Evolutionary conservation across 2,888 invertebrate genomes (phyloP), one percentile per base, ranked within the genome.

Genomic region (Ormyrus nitidulus): DNA sequence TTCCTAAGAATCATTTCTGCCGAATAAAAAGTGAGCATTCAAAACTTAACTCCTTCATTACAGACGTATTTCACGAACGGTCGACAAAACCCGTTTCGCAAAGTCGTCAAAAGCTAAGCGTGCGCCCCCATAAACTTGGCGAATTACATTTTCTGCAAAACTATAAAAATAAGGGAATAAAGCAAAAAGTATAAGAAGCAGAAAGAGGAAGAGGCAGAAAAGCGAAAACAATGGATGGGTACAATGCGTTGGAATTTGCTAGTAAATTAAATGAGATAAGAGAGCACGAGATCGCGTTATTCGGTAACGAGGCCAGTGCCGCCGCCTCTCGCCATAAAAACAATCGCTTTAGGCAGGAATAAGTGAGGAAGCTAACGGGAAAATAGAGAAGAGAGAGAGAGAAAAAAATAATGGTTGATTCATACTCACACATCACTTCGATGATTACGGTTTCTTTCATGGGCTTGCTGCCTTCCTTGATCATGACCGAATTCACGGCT

Each of bases 361-460:
- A 49, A 13, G 59, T 51, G 13, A 19, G 49, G 49, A 51, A 59
- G 51, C 34, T 34, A 34, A 51, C 4, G 49, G n/a, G 44, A 34
- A 64, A 64, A 54, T n/a, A 61, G 19, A 59, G 59, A 59, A 34
- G 34, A 34, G 34, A 34, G 34, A 58, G 11, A 58, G 56, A n/a
- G 51, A 49, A 53, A 54, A 69, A 53, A 74, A 65, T 73, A 73
- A 66, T 64, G 13, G 51, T 62, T 71, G 66, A 66, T 62, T 64
- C 54, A 81, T 87, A 94, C 97, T 95, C 94, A 98, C 97, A 97
- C 91, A 96, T 93, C 81, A 98, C 96, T 91, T 96, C 96, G 81
- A 97, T 92, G 64, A 94, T 94, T 61, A 94, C 92, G 8, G 93
- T 93, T 53, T 94, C 93, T 83, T 94, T 93, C 89, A 97, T 93